Evolutionary conservation across 2,113 vertebrate species (phyloP).

Genomic region (Callocephalon fimbriatum): DNA sequence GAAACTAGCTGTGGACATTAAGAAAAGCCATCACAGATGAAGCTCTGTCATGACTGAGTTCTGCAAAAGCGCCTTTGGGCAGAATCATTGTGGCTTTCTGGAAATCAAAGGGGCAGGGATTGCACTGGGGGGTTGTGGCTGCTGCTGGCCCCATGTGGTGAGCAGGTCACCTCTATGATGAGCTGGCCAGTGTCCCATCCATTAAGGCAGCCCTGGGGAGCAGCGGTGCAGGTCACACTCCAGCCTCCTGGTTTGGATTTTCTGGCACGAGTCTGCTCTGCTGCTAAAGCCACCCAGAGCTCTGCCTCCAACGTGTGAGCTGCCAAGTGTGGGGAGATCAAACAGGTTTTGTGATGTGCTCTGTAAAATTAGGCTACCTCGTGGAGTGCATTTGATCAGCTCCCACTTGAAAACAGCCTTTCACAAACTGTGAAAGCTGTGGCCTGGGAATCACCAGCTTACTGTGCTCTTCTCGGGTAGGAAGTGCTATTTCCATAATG

Average conservation of each 20-base stretch:
- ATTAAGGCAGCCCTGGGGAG: not conserved
- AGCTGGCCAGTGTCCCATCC: not conserved
- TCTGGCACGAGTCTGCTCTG: not conserved
- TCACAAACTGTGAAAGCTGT: not conserved
- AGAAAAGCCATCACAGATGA: not conserved
- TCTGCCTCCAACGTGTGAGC: accelerated
- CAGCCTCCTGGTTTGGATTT: not conserved
- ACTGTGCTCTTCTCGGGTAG: not conserved
- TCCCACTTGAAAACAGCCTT: not conserved
- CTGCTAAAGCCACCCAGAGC: not conserved
- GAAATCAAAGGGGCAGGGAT: not conserved
- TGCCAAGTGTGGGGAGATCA: not conserved
- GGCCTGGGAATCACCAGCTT: not conserved
- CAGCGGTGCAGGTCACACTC: not conserved
- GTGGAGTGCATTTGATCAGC: not conserved
- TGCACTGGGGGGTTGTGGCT: not conserved
- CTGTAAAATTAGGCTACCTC: not conserved
- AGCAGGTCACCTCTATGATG: not conserved
- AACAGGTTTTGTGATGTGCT: not conserved
- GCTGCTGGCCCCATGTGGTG: not conserved
- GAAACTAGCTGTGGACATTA: not conserved
- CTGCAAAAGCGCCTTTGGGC: not conserved
- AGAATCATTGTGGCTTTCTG: not conserved
- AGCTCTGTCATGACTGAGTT: not conserved
- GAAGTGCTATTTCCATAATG: not conserved